A percentile compares a stretch with the other conserved stretches of the same genome.
These are phyloP conservation scores for Acronicta psi DNA, from an alignment of 2,888 invertebrate genomes.

Conservation along the genomic window DNA sequence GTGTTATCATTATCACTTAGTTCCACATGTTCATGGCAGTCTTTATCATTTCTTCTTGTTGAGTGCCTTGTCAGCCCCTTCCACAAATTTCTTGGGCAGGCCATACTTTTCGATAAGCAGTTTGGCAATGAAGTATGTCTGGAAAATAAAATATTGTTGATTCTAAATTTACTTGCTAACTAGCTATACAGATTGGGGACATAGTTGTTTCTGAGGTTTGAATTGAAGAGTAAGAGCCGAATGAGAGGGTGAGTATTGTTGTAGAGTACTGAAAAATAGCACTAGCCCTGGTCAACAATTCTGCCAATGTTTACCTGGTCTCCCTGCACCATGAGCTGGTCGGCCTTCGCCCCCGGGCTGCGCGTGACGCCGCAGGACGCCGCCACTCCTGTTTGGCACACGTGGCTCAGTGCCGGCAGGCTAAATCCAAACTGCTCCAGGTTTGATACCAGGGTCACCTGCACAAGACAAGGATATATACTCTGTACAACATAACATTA, in stretches of 20 bases:
- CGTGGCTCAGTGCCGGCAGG: slow-evolving; percentile 93
- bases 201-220: no score
- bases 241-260: no score
- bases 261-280: no score
- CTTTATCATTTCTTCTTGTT: slow-evolving; percentile 89
- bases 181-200: neutral
- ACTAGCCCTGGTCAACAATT: no score
- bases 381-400: slow-evolving; percentile 95
- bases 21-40: slow-evolving; percentile 26
- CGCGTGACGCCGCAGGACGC: slow-evolving; percentile 95
- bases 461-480: neutral
- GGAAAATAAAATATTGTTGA: slow-evolving; percentile 41
- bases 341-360: slow-evolving; percentile 91
- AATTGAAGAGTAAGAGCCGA: neutral
- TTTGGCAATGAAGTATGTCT: slow-evolving; percentile 85
- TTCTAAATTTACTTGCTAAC: neutral
- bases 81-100: slow-evolving; percentile 92
- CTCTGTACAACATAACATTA: no score
- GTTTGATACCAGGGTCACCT: slow-evolving; percentile 97
- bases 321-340: slow-evolving; percentile 96
- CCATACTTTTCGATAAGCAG: slow-evolving; percentile 92
- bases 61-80: slow-evolving; percentile 93
- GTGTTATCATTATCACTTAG: slow-evolving; percentile 45
- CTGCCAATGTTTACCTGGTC: slow-evolving; percentile 94
- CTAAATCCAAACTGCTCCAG: slow-evolving; percentile 96